These are phyloP conservation scores for Dastarcus helophoroides DNA, from an alignment of 2,888 invertebrate genomes.

Conservation along the genomic window DNA sequence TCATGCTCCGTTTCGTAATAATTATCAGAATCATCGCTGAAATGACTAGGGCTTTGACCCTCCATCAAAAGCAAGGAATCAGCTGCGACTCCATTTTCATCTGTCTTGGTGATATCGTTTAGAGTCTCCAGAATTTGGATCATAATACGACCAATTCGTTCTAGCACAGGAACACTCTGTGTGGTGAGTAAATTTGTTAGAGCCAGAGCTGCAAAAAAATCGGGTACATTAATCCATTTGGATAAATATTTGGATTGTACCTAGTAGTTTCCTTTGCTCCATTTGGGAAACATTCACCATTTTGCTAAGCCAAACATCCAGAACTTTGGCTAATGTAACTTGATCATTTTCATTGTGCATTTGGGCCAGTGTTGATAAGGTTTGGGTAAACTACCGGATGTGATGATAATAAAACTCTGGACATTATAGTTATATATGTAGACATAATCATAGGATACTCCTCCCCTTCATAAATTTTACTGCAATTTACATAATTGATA, in stretches of 20 bases:
- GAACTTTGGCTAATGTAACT: slow-evolving; percentile 55
- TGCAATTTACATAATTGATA: too few species aligned
- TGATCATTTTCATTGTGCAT: slow-evolving; percentile 43
- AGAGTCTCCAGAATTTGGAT: slow-evolving; percentile 64
- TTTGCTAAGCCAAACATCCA: slow-evolving; percentile 69
- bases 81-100: slow-evolving; percentile 44
- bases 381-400: slow-evolving; percentile 53
- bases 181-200: slow-evolving; percentile 57
- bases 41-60: slow-evolving; percentile 33
- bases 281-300: slow-evolving; percentile 68
- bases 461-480: slow-evolving; percentile 55
- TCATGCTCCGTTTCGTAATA: slow-evolving; percentile 62
- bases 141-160: slow-evolving; percentile 61
- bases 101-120: slow-evolving; percentile 66
- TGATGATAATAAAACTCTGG: slow-evolving; percentile 64
- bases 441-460: slow-evolving; percentile 65
- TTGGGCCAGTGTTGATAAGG: slow-evolving; percentile 39
- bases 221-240: not conserved
- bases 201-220: slow-evolving; percentile 37
- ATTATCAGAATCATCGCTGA: slow-evolving; percentile 48
- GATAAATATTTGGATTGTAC: slow-evolving; percentile 30
- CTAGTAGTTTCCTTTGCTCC: slow-evolving; percentile 73
- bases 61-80: slow-evolving; percentile 33
- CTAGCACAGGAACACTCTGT: slow-evolving; percentile 55
- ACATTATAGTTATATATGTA: slow-evolving; percentile 65